These are phyloP conservation scores for Drosophila neocordata DNA, from an alignment of 1,140 invertebrate genomes.

Conservation along the genomic window DNA sequence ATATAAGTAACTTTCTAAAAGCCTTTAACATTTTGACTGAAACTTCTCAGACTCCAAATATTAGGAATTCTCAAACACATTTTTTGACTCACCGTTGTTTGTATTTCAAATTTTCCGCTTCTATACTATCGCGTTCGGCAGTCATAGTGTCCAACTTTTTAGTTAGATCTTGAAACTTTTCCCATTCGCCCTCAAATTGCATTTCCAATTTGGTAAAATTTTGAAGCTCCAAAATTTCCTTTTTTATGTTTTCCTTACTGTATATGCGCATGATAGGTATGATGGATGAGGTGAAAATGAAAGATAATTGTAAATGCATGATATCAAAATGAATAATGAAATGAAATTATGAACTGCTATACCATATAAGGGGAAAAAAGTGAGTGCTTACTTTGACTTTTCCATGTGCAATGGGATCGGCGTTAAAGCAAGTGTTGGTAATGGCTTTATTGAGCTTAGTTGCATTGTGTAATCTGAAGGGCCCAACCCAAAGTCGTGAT, in stretches of 20 bases:
- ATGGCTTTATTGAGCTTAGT: background rate
- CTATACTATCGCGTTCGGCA: constrained; percentile 41
- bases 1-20: no score
- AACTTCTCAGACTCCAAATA: no score
- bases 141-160: constrained; percentile 38
- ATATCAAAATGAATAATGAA: constrained; percentile 16
- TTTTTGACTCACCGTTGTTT: constrained; percentile 62
- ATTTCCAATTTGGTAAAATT: constrained; percentile 69
- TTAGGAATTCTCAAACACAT: no score
- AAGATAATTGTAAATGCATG: background rate
- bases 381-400: constrained; percentile 40
- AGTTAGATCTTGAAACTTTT: constrained; percentile 36
- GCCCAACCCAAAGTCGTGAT: constrained; percentile 37
- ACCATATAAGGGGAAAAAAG: background rate
- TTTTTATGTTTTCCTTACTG: constrained; percentile 51
- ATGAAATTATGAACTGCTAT: background rate
- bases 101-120: constrained; percentile 41
- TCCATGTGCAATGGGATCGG: constrained; percentile 32
- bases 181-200: constrained; percentile 50
- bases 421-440: constrained; percentile 40
- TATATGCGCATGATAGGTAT: constrained; percentile 4
- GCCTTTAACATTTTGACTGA: no score
- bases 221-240: constrained; percentile 57
- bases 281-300: background rate
- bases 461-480: background rate